Base-by-base conservation (phyloP, 2,113 vertebrate genomes). In the Narcine bancroftii region DNA sequence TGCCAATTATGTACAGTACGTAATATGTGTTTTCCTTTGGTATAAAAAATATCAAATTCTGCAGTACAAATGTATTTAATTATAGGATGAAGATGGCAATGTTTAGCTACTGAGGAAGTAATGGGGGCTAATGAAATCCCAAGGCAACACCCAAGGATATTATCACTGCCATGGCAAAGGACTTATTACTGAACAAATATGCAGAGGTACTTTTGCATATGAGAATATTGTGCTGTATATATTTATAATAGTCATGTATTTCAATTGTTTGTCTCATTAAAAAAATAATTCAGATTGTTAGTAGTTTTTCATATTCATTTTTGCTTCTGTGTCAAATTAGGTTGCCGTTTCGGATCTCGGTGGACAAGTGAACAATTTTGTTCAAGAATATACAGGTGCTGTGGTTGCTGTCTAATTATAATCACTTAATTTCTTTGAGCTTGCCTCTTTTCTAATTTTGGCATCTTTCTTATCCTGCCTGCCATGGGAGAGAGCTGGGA, bases 261-360 rank as follows among this genome's bases (percentile, higher is more conserved):
- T 42, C 65, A 91, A 69, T 29, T 91, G 26, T 91, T 71, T 91
- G 89, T 91, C 63, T 91, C 87, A 91, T 91, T 91, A 91, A 91
- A 89, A 66, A 10, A 69, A 69, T 42, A 91, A 91, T 45, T 91
- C 63, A 19, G 53, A 87, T 47, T 91, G 24, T 91, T 91, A 69
- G 66, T 29, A 42, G 36, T 47, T 65, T 91, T 91, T 45, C 24
- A 53, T 42, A 69, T 69, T 29, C 45, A 2, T 91, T 66, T 47
- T 45, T 69, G 63, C 63, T 39, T 45, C 39, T 10, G 42, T 45
- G 85, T 45, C 53, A 65, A 17, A 33, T n/a, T 79, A 47, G 76
- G 42, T 79, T 19, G 11, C 26, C 50, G 26, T n/a, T 83, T 83
- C 53, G 26, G 11, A 26, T 79, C 42, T 47, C 11, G 19, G 75